A percentile compares a stretch with the other conserved stretches of the same genome.
Conservation (phyloP, 1,140 invertebrate genomes). For the Drosophila ogumai region DNA sequence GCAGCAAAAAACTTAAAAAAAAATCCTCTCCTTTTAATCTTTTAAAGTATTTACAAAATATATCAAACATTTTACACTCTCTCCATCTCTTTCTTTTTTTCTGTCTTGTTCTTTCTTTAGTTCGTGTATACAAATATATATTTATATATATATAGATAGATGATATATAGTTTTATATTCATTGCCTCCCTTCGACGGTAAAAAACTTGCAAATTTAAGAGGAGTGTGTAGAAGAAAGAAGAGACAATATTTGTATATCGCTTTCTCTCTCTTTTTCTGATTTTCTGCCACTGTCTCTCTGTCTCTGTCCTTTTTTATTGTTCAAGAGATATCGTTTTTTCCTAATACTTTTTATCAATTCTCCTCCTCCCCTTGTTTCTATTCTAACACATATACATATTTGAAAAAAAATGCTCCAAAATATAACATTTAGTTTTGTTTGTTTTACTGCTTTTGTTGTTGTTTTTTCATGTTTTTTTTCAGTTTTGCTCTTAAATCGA, state of each 20-base stretch:
- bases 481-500: constrained; percentile 35
- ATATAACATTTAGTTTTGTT: constrained; percentile 72
- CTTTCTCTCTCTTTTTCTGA: background rate
- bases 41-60: constrained; percentile 56
- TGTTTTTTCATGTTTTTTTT: constrained; percentile 1
- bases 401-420: constrained; percentile 80
- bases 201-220: constrained; percentile 25
- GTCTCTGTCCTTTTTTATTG: constrained; percentile 27
- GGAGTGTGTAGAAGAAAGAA: constrained; percentile 1
- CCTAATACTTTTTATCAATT: constrained; percentile 59
- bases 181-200: constrained; percentile 15
- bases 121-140: constrained; percentile 45
- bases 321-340: constrained; percentile 52
- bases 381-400: constrained; percentile 55
- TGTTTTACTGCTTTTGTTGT: constrained; percentile 30
- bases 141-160: constrained; percentile 28
- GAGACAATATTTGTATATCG: constrained; percentile 8
- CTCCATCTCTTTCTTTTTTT: constrained; percentile 7
- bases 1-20: constrained; percentile 22
- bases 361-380: constrained; percentile 5
- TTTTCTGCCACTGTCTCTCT: constrained; percentile 1
- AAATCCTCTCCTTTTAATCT: constrained; percentile 1
- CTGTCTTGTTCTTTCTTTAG: constrained; percentile 13
- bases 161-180: constrained; percentile 53
- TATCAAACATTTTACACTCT: constrained; percentile 35